A percentile compares a stretch with the other conserved stretches of the same genome.
phyloP scores from a whole-genome alignment of 2,113 vertebrate species.

The Elachura formosa region DNA sequence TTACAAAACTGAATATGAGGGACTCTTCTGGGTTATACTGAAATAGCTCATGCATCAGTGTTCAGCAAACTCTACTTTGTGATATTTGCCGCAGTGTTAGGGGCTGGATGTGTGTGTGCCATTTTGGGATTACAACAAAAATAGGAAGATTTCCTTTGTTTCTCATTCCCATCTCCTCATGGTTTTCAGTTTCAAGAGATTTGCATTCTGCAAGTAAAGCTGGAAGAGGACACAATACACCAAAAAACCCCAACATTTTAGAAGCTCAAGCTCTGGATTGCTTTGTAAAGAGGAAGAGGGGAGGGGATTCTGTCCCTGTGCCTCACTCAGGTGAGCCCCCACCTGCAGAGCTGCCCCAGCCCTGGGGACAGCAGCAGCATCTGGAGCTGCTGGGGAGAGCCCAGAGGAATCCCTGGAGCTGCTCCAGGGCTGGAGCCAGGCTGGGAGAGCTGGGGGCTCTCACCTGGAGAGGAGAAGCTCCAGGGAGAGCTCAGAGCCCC shows the following conservation, averaged over 20 bases:
- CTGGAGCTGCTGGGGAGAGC: neutral
- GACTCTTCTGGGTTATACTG: neutral
- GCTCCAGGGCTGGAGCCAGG: neutral
- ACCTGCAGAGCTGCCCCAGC: neutral
- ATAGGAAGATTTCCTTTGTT: neutral
- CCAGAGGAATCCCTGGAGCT: neutral
- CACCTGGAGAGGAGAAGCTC: fast-evolving
- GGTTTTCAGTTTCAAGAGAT: fast-evolving
- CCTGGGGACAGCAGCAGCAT: neutral
- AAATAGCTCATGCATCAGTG: neutral
- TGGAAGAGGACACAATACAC: neutral
- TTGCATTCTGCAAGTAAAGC: neutral
- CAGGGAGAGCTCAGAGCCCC: neutral
- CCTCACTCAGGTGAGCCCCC: neutral
- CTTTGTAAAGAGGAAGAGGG: neutral
- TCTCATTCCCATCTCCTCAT: neutral
- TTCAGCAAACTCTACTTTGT: neutral
- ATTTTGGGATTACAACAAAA: neutral
- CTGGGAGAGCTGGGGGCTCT: neutral
- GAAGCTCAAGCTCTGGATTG: fast-evolving
- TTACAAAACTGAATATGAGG: neutral
- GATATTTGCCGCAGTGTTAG: neutral
- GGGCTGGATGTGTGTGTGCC: neutral
- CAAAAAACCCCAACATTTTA: neutral
- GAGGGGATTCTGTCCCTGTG: neutral